These are phyloP conservation scores for Prionailurus viverrinus DNA, from an alignment of 2,113 vertebrate species.

Conservation along the genomic window DNA sequence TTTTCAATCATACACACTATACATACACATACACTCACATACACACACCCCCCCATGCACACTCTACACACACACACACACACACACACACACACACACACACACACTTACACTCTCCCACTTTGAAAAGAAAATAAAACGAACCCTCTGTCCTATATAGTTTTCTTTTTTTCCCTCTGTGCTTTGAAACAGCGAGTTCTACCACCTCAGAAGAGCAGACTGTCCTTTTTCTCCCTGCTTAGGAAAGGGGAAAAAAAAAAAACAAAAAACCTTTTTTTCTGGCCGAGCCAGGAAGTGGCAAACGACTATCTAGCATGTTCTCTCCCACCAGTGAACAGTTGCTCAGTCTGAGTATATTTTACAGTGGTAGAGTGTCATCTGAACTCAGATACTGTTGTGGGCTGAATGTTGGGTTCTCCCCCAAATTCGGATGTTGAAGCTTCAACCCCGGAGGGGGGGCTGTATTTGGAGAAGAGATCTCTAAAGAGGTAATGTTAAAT, in stretches of 20 bases:
- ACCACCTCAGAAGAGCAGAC: not conserved
- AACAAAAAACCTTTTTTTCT: not conserved
- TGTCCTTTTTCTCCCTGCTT: not conserved
- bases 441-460: not conserved
- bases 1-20: not conserved
- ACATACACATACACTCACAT: not conserved
- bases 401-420: not conserved
- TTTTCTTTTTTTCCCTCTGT: not conserved
- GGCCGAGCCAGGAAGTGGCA: not conserved
- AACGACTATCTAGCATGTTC: not conserved
- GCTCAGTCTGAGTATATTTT: not conserved
- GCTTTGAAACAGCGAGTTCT: not conserved
- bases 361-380: not conserved
- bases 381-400: not conserved
- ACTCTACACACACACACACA: not conserved
- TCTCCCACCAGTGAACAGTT: not conserved
- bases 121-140: not conserved
- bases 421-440: not conserved
- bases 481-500: not conserved
- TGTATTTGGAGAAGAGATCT: not conserved
- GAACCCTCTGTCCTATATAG: not conserved
- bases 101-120: not conserved
- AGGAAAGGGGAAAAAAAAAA: not conserved
- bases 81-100: not conserved
- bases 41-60: not conserved